Evolutionary conservation across 2,797 vertebrate genomes (phyloP).

Genomic region (Perdix hodgsoniae): DNA sequence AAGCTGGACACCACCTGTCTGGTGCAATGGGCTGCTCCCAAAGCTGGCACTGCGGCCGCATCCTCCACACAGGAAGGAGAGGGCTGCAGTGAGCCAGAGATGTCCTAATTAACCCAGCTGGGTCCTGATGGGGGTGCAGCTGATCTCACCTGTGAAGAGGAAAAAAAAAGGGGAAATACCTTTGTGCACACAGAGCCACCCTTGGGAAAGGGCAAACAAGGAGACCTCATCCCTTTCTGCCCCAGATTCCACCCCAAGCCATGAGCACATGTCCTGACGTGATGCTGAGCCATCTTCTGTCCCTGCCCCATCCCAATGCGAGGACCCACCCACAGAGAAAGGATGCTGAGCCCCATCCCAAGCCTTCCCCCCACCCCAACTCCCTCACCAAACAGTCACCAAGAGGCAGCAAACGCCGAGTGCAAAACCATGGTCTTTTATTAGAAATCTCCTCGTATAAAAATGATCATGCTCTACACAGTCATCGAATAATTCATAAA

Average conservation of each 20-base stretch:
- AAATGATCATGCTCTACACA: conserved; percentile 97
- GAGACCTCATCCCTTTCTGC: background rate
- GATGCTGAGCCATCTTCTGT: background rate
- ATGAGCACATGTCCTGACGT: background rate
- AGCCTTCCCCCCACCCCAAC: background rate
- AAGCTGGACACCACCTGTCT: background rate
- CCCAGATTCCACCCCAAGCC: background rate
- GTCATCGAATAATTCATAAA: conserved; percentile 91
- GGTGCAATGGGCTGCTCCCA: fast-evolving
- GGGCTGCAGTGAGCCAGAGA: fast-evolving
- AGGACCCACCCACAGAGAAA: background rate
- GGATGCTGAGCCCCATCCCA: background rate
- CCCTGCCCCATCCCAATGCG: background rate
- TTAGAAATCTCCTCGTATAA: conserved; percentile 98
- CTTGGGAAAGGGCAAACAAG: fast-evolving
- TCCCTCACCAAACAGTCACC: conserved; percentile 10
- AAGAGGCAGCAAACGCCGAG: conserved; percentile 68
- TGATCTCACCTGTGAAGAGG: background rate
- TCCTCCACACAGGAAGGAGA: fast-evolving
- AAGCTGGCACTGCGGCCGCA: fast-evolving
- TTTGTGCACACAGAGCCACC: background rate
- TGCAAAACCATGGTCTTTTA: conserved; percentile 95
- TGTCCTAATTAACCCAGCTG: background rate
- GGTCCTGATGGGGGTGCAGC: background rate
- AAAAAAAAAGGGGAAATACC: background rate